phyloP scores from a whole-genome alignment of 2,113 vertebrate species.

The Alouatta palliata region DNA sequence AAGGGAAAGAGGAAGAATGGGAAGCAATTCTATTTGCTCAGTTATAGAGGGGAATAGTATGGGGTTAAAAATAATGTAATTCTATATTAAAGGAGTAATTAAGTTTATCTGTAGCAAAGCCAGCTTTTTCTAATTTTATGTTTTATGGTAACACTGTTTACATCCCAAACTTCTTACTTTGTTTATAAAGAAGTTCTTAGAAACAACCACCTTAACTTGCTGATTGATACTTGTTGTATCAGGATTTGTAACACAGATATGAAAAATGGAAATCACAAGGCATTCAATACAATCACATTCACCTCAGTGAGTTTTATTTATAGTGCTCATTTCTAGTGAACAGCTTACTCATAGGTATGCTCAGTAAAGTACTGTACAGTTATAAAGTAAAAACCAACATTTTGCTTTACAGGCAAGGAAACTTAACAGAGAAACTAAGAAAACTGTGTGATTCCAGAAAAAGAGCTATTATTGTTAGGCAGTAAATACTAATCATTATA shows the following conservation, averaged over 20 bases:
- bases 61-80: neutral
- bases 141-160: conserved; percentile 14
- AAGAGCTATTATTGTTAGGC: neutral
- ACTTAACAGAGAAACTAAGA: conserved; percentile 10
- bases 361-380: neutral
- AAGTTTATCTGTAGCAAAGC: neutral
- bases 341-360: neutral
- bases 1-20: neutral
- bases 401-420: neutral
- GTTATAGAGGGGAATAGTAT: neutral
- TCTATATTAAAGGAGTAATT: neutral
- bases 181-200: conserved; percentile 29
- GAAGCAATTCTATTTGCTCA: neutral
- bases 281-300: neutral
- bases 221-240: neutral
- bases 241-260: neutral
- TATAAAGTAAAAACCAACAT: conserved; percentile 7
- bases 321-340: neutral
- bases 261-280: neutral
- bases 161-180: conserved; percentile 1
- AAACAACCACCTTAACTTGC: neutral
- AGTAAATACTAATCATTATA: neutral
- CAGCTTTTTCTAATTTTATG: neutral
- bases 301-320: neutral
- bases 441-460: neutral